Percentiles rank a stretch among this genome's conserved stretches.
These are phyloP conservation scores for Nyctibius bracteatus DNA, from an alignment of 2,113 vertebrate species.

Conservation along the genomic window DNA sequence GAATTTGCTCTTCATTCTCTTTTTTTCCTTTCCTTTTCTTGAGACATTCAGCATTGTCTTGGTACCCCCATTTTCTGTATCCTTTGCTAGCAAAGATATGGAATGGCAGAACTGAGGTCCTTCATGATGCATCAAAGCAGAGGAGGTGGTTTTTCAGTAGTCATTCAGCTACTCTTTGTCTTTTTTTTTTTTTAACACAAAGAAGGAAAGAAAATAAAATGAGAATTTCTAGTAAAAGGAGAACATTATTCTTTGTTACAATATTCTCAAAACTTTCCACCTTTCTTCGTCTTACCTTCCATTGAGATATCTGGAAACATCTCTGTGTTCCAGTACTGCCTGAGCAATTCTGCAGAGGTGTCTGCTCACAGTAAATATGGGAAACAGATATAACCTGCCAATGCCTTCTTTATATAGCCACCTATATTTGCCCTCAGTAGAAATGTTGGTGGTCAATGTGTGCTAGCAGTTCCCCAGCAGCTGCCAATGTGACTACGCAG, in stretches of 20 bases:
- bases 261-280: neutral
- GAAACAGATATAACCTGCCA: neutral
- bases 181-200: neutral
- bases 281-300: neutral
- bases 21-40: neutral
- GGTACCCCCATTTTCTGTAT: neutral
- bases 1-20: neutral
- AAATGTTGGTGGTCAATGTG: fast-evolving
- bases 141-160: neutral
- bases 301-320: neutral
- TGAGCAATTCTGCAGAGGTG: neutral
- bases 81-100: neutral
- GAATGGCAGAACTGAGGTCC: neutral
- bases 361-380: neutral
- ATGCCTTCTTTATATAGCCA: neutral
- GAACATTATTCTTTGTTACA: neutral
- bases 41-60: neutral
- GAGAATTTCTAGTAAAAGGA: neutral
- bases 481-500: neutral
- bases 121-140: neutral
- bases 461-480: neutral
- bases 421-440: neutral
- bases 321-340: neutral
- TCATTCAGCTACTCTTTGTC: neutral
- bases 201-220: neutral